Evolutionary conservation across 2,113 vertebrate genomes (phyloP).

Genomic region (Burhinus oedicnemus): DNA sequence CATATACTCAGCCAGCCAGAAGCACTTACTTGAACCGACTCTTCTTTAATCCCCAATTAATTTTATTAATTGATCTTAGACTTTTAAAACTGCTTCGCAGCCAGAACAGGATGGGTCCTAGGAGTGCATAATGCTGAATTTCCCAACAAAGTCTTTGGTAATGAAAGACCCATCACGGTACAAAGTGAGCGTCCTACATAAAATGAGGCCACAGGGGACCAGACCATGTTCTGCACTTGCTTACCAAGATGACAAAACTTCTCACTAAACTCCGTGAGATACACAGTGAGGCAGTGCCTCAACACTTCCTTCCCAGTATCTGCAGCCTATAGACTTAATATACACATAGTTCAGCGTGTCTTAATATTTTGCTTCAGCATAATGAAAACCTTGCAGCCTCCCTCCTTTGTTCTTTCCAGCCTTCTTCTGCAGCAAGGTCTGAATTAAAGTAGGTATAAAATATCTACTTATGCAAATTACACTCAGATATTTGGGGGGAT

Average conservation of each 20-base stretch:
- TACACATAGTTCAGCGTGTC: background rate
- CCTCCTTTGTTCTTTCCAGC: background rate
- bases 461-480: conserved; percentile 61
- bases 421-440: background rate
- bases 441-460: conserved; percentile 53
- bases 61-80: conserved; percentile 25
- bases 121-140: conserved; percentile 2
- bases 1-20: background rate
- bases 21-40: background rate
- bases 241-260: background rate
- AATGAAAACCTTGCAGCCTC: background rate
- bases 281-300: background rate
- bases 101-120: background rate
- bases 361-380: conserved; percentile 34
- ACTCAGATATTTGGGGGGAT: background rate
- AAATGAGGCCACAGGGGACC: conserved; percentile 37
- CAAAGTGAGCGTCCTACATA: conserved; percentile 38
- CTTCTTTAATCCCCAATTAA: conserved; percentile 6
- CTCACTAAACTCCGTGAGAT: background rate
- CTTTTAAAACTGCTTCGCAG: conserved; percentile 41
- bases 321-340: conserved; percentile 1
- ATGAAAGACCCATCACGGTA: conserved; percentile 46
- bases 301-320: background rate
- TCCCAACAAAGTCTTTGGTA: background rate
- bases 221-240: background rate